Base-by-base conservation (phyloP, 1,140 invertebrate genomes). In the Penaeus chinensis region DNA sequence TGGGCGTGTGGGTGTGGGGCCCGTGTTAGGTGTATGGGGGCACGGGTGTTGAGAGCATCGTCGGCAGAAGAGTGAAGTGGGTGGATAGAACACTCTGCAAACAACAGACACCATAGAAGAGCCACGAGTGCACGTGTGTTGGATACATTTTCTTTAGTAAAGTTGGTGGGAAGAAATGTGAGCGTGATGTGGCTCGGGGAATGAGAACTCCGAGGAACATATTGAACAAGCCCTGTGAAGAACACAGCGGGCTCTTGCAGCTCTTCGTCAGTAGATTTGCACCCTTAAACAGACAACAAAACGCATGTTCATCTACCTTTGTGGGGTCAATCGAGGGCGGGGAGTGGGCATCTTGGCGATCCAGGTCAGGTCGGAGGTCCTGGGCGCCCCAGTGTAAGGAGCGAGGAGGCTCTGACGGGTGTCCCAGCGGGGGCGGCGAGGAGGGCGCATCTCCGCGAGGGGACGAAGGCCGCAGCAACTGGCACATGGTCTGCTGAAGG, bases 401-500 rank as follows among this genome's bases (percentile, higher is more conserved):
- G 37, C 85, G 63, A 22, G 84, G 61, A 32, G 71, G 71, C 11
- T 86, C 85, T 18, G 85, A 86, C 8, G 74, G 77, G 65, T 86
- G 85, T 27, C 77, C 85, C 22, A 86, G 85, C 22, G 74, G 76
- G 11, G 77, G 85, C 32, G 85, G 78, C 20, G 85, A 86, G 65
- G 66, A 63, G 20, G 66, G 77, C 47, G 71, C 74, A 24, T 86
- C 85, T 22, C 27, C 42, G 37, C 85, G 20, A 24, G 85, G 77
- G 37, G 85, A 86, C 11, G 85, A 86, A 71, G 85, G 85, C 54
- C 85, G 77, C 63, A 86, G 78, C 18, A 86, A 78, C 63, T 86
- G 85, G n/a, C 63, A 80, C 85, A 86, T 86, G 65, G 85, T 86
- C 79, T 86, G 85, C 65, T 86, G 85, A 13, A 86, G 85, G 32